Evolutionary conservation across 2,797 vertebrate species (phyloP).

Genomic region (Orestias chungarensis): DNA sequence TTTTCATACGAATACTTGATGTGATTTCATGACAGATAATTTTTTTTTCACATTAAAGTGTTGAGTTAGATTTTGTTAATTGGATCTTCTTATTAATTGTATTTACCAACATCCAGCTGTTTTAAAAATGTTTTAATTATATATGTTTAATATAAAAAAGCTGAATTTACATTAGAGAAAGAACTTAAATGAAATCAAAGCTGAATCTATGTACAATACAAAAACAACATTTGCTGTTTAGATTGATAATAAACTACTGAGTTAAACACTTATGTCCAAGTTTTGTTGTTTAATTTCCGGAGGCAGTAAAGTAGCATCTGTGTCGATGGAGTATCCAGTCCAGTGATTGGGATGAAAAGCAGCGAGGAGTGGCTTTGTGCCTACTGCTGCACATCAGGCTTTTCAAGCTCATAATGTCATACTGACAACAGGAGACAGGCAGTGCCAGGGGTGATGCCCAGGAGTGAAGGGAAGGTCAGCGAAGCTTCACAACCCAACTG

Average conservation of each 20-base stretch:
- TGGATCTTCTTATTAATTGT: no score
- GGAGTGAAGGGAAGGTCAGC: conserved; percentile 76
- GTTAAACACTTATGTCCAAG: conserved; percentile 11
- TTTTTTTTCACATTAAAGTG: no score
- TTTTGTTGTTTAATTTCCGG: conserved; percentile 28
- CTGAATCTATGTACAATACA: no score
- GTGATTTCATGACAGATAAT: background rate
- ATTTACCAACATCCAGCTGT: no score
- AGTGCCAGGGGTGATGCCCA: conserved; percentile 75
- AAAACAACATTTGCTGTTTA: conserved; percentile 4
- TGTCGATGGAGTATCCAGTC: conserved; percentile 35
- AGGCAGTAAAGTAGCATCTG: conserved; percentile 21
- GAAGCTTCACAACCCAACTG: conserved; percentile 66
- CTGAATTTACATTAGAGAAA: no score
- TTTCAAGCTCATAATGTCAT: conserved; percentile 76
- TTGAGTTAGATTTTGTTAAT: no score
- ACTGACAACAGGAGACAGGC: conserved; percentile 71
- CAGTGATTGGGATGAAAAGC: conserved; percentile 53
- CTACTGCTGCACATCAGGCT: conserved; percentile 67
- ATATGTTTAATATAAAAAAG: no score
- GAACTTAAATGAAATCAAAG: no score
- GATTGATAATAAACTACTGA: conserved; percentile 8
- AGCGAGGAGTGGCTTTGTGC: conserved; percentile 55
- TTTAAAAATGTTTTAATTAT: no score
- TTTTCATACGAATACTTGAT: background rate